phyloP scores from a whole-genome alignment of 2,888 invertebrate species.

The Macaria notata region DNA sequence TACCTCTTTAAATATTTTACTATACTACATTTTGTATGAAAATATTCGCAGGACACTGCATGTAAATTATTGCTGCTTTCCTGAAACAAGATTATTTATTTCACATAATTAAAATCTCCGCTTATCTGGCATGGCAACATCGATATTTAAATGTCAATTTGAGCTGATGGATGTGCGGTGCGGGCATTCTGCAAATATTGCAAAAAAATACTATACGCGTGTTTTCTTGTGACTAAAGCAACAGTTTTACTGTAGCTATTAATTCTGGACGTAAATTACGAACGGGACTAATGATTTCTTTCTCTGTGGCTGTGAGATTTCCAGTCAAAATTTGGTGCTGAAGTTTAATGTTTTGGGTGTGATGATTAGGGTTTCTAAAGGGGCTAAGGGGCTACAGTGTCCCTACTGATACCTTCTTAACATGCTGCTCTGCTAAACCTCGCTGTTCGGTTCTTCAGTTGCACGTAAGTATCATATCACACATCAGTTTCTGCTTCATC shows the following conservation, averaged over 20 bases:
- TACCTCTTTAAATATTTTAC: no score
- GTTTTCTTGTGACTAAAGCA: constrained; percentile 20
- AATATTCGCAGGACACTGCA: no score
- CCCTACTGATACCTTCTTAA: constrained; percentile 1
- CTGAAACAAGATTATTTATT: no score
- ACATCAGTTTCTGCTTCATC: constrained; percentile 16
- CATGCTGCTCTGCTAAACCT: constrained; percentile 24
- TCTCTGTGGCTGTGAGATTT: background rate
- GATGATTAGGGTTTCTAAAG: constrained; percentile 16
- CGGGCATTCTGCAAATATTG: constrained; percentile 36
- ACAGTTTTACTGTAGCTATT: constrained; percentile 1
- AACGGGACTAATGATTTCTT: background rate
- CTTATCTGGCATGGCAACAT: constrained; percentile 35
- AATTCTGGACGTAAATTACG: background rate
- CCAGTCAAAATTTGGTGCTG: constrained; percentile 6
- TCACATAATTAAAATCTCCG: no score
- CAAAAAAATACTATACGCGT: constrained; percentile 33
- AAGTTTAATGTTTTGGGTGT: constrained; percentile 6
- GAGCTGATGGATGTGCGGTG: constrained; percentile 22
- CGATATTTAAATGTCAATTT: constrained; percentile 37
- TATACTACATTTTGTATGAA: no score
- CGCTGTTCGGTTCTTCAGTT: background rate
- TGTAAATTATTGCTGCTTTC: no score
- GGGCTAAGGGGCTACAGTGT: background rate
- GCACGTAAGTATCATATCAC: constrained; percentile 23